Evolutionary conservation across 2,797 vertebrate genomes (phyloP).

Genomic region (Neosilurus hyrtlii): DNA sequence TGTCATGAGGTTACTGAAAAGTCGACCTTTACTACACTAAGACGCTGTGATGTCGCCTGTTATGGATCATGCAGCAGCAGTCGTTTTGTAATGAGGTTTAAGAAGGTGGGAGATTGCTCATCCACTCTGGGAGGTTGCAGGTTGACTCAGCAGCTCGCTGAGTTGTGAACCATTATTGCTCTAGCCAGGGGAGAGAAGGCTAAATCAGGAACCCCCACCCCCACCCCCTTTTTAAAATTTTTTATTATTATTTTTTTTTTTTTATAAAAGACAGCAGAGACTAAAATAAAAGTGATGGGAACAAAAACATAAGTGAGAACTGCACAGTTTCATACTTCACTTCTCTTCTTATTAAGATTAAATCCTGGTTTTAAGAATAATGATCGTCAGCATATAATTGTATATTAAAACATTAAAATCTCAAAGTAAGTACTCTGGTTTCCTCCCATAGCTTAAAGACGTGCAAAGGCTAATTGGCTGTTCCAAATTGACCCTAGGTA

Average conservation of each 20-base stretch:
- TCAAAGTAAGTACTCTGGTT: no score
- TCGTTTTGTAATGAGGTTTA: constrained; percentile 19
- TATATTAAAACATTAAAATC: neutral
- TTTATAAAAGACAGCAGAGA: neutral
- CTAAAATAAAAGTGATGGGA: neutral
- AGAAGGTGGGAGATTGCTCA: constrained; percentile 5
- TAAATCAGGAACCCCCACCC: constrained; percentile 31
- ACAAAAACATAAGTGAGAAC: neutral
- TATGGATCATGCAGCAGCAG: neutral
- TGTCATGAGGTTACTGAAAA: no score
- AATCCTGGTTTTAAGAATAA: neutral
- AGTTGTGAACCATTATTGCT: constrained; percentile 33
- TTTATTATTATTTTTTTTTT: constrained; percentile 13
- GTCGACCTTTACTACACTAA: no score
- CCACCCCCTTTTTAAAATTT: no score
- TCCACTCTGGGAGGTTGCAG: constrained; percentile 29
- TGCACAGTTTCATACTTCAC: neutral
- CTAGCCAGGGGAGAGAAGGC: constrained; percentile 17
- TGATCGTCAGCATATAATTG: neutral
- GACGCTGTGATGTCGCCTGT: neutral
- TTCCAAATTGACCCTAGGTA: no score
- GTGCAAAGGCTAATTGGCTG: no score
- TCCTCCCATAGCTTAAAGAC: no score
- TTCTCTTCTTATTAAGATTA: neutral
- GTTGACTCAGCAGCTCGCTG: constrained; percentile 41